These are phyloP conservation scores for Gambelia wislizenii DNA, from an alignment of 2,797 vertebrate genomes.

Conservation along the genomic window DNA sequence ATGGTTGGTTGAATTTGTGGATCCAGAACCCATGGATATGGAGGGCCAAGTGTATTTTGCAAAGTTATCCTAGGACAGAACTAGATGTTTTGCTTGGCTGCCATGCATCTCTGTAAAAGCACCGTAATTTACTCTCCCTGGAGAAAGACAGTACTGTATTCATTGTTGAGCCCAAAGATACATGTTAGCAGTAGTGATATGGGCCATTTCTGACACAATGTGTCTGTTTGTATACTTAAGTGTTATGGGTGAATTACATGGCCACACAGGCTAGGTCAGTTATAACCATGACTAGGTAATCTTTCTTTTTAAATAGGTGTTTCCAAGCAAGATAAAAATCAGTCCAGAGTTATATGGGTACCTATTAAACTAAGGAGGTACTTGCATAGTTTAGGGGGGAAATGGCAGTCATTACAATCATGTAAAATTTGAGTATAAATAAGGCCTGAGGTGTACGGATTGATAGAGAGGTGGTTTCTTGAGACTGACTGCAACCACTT, in stretches of 20 bases:
- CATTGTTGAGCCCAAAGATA: background rate
- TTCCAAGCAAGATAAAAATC: background rate
- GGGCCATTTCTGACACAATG: background rate
- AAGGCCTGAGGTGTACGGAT: background rate
- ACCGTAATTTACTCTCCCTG: background rate
- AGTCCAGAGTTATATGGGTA: background rate
- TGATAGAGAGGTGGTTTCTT: background rate
- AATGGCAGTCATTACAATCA: background rate
- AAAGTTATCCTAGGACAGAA: background rate
- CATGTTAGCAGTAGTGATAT: background rate
- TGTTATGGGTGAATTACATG: background rate
- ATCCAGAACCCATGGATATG: no score
- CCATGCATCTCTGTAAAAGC: background rate
- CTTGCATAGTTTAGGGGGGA: background rate
- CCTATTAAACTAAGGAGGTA: background rate
- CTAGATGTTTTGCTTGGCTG: background rate
- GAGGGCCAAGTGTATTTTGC: no score
- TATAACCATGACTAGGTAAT: background rate
- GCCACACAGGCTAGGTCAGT: background rate
- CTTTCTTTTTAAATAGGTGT: background rate
- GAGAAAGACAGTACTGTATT: background rate
- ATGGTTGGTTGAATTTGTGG: no score
- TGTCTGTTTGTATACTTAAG: background rate
- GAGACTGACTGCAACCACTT: background rate
- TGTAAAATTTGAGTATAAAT: background rate